Base-by-base conservation (phyloP, 2,797 vertebrate genomes). In the Tapera naevia region DNA sequence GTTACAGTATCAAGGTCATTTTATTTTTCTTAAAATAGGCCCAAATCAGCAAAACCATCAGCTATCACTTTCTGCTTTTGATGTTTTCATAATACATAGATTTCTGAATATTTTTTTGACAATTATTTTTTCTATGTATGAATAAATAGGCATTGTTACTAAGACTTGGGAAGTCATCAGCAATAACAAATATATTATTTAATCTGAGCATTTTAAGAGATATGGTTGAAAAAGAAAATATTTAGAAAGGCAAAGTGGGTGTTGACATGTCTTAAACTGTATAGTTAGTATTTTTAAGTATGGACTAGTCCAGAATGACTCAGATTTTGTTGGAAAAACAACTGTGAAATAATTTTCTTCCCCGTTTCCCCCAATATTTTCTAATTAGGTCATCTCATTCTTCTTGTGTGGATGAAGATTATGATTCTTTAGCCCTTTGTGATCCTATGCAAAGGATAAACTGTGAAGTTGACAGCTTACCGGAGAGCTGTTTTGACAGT, bases 401-500 rank as follows among this genome's bases (percentile, higher is more conserved):
- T 5, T 98, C 97, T 28, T 98, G 96, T n/a, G 80, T 97, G 54
- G 99, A 99, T 28, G 99, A 99, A 67, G 98, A 97, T 93, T 98
- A 95, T 76, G 98, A 98, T 80, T 98, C 97, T 15, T 95, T 99
- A 98, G 99, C 99, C 28, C 98, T 99, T 92, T 99, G 99, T 91
- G 99, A 99, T 97, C 99, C 99, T 1, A 98, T 99, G 98, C 98
- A 98, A 94, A 99, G 98, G 96, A 98, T 95, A 19, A 99, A 98
- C 95, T 99, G 90, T 64, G 99, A 99, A 91, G 98, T 98, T 86
- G 99, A 99, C 97, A 99, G 99, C 81, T 97, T 99, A 75, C 98
- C 99, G 0, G 98, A 99, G 97, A 98, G 98, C 97, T 99, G 98
- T 96, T 97, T 99, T 80, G 99, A 99, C 98, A 99, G 99, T 19